Conservation (phyloP, 2,888 invertebrate species). For the Ophonus ardosiacus region DNA sequence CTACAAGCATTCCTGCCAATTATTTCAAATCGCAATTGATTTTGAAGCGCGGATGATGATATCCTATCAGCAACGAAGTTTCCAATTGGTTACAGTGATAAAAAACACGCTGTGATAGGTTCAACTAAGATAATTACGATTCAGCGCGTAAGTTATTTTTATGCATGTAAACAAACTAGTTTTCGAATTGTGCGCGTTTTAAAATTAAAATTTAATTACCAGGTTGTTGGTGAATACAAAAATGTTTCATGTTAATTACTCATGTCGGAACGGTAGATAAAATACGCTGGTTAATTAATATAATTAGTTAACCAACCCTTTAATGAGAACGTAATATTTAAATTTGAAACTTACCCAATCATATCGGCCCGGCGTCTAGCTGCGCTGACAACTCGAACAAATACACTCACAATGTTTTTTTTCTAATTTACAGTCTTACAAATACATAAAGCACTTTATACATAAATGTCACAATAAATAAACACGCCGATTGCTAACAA, state of each 20-base stretch:
- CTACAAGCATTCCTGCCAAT: slow-evolving; percentile 4
- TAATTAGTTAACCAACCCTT: slow-evolving; percentile 12
- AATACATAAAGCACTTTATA: slow-evolving; percentile 61
- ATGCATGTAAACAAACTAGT: slow-evolving; percentile 41
- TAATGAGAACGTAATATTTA: slow-evolving; percentile 40
- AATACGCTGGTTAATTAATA: slow-evolving; percentile 1
- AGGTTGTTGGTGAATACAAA: not conserved
- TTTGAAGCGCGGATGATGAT: slow-evolving; percentile 27
- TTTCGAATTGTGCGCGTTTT: slow-evolving; percentile 22
- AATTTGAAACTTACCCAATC: slow-evolving; percentile 70
- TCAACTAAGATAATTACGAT: not conserved
- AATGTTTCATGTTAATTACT: not conserved
- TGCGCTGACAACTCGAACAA: slow-evolving; percentile 66
- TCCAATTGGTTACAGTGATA: slow-evolving; percentile 38
- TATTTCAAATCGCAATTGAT: slow-evolving; percentile 19
- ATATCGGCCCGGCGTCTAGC: slow-evolving; percentile 68
- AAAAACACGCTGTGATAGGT: slow-evolving; percentile 19
- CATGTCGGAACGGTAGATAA: not conserved
- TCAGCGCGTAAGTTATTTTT: slow-evolving; percentile 12
- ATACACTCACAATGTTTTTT: slow-evolving; percentile 60
- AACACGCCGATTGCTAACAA: slow-evolving; percentile 73
- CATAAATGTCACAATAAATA: slow-evolving; percentile 64
- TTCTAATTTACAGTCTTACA: slow-evolving; percentile 36
- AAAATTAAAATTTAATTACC: slow-evolving; percentile 4
- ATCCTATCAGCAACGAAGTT: slow-evolving; percentile 19